Evolutionary conservation across 92 coral and sea anemone species (phyloP), one percentile per base, ranked within the genome.

Genomic region (Palythoa grandiflora): DNA sequence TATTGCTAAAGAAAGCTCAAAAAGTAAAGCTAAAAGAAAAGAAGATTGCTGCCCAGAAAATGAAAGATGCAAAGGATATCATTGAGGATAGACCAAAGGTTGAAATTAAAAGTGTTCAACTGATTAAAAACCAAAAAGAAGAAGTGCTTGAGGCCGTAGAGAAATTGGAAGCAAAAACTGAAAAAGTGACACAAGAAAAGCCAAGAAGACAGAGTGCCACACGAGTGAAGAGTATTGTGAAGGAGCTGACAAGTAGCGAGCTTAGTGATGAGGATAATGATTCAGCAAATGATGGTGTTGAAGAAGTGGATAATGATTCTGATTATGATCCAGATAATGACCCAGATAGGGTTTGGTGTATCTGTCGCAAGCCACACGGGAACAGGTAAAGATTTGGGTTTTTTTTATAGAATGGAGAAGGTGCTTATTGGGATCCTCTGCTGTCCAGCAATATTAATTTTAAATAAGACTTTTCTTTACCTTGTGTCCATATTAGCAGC

Each of bases 251-350:
- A 4, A 75, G 70, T 1, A 68, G 36, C 54, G 80, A 68, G 38
- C 6, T 60, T 48, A 77, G 59, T 77, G 72, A 57, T 6, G 72
- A 55, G 28, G 75, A 77, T 21, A 48, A 60, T 39, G 84, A 68
- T 38, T 89, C 89, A 84, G 83, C 55, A 1, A 86, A 78, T 20
- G 92, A 90, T 5, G 94, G 76, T 61, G 90, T 86, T 59, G 96
- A 79, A 36, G 96, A 90, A 68, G 38, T 90, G 48, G 93, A 87
- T 36, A 94, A 94, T 60, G 96, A 94, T 80, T 97, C 99, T 47
- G 99, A 97, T 89, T 97, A 97, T 84, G 98, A 96, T 83, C 99
- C 99, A 14, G 98, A 97, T 68, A 91, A 97, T 68, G 99, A 97
- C 78, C 99, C 99, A 5, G 98, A 95, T 55, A 88, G 98, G 61